Evolutionary conservation across 2,888 invertebrate species (phyloP).

Genomic region (Acrobasis repandana): DNA sequence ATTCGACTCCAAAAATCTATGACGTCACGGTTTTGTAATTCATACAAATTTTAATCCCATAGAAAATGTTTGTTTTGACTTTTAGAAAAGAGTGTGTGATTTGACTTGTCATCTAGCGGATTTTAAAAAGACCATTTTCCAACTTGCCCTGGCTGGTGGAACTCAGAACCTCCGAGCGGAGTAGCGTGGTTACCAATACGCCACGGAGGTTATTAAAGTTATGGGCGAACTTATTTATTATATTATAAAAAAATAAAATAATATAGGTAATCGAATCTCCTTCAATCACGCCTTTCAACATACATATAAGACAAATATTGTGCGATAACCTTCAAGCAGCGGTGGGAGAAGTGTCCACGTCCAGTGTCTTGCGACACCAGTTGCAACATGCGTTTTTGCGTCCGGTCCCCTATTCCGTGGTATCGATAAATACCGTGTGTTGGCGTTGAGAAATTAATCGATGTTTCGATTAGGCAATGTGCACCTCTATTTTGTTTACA

Average conservation of each 20-base stretch:
- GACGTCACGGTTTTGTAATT: too few relatives aligned
- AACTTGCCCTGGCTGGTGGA: too few relatives aligned
- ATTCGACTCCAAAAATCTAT: too few relatives aligned
- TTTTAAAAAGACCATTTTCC: too few relatives aligned
- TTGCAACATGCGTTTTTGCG: conserved; percentile 28
- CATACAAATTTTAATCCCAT: too few relatives aligned
- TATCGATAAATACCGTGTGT: conserved; percentile 18
- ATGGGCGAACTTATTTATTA: not conserved
- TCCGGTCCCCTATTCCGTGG: conserved; percentile 23
- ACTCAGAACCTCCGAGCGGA: too few relatives aligned
- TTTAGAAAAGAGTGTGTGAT: too few relatives aligned
- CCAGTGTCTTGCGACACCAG: conserved; percentile 29
- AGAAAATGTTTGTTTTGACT: too few relatives aligned
- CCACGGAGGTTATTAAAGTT: too few relatives aligned
- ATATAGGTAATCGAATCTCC: not conserved
- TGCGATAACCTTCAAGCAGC: conserved; percentile 32
- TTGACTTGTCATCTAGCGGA: too few relatives aligned
- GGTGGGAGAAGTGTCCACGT: conserved; percentile 32
- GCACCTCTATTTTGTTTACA: not conserved
- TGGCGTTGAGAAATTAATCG: conserved; percentile 22
- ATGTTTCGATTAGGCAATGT: conserved; percentile 16
- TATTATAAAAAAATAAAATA: not conserved
- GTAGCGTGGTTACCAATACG: too few relatives aligned
- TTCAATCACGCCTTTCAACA: conserved; percentile 28
- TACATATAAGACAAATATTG: conserved; percentile 35